Percentiles rank a stretch among this genome's conserved stretches.
phyloP scores from a whole-genome alignment of 2,113 vertebrate species.

The Dunckerocampus dactyliophorus region DNA sequence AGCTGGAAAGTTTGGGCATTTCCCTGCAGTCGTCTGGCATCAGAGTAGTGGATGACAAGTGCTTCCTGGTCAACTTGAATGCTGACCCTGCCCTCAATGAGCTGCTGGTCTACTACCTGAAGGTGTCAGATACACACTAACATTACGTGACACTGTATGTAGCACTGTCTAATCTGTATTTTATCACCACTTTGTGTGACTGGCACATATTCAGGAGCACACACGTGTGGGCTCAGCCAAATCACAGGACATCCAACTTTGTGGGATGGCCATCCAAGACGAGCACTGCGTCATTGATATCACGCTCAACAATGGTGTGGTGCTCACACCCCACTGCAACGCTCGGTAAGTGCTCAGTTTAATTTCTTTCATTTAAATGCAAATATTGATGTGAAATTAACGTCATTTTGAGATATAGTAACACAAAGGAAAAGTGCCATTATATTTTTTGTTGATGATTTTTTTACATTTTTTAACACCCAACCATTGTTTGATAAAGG shows the following conservation, averaged over 20 bases:
- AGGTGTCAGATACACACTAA: background rate
- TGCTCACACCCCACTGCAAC: conserved; percentile 85
- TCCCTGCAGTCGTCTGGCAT: conserved; percentile 89
- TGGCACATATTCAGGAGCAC: conserved; percentile 45
- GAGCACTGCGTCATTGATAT: conserved; percentile 93
- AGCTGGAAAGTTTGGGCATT: conserved; percentile 80
- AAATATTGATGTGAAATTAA: too few relatives aligned
- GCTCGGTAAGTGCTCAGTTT: conserved; percentile 47
- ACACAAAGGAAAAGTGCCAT: too few relatives aligned
- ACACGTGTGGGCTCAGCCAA: conserved; percentile 71
- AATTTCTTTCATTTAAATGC: too few relatives aligned
- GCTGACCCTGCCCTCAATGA: conserved; percentile 97
- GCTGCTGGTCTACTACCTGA: conserved; percentile 92
- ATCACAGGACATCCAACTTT: conserved; percentile 96
- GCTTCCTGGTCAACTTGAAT: conserved; percentile 94
- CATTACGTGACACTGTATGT: background rate
- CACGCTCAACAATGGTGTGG: conserved; percentile 76
- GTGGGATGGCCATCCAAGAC: conserved; percentile 95
- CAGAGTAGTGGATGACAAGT: conserved; percentile 93
- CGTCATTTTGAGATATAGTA: too few relatives aligned
- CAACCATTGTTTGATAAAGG: too few relatives aligned
- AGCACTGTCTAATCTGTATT: background rate
- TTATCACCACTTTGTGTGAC: background rate
- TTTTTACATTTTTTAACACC: too few relatives aligned
- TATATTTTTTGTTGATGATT: background rate